phyloP scores from a whole-genome alignment of 2,113 vertebrate genomes.

The Silurus asotus region DNA sequence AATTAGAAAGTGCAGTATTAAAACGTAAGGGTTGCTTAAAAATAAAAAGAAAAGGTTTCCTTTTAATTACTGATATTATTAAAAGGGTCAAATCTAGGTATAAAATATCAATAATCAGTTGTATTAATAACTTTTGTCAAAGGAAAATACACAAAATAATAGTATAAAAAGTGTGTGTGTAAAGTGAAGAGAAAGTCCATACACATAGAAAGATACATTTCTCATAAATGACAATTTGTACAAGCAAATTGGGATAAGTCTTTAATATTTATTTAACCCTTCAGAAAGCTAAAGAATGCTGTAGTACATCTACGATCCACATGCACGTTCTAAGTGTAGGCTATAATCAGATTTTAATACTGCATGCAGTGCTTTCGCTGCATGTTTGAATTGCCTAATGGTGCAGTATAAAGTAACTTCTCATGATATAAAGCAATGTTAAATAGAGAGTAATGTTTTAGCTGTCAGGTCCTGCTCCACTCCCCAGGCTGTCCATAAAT shows the following conservation, averaged over 20 bases:
- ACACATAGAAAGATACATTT: not conserved
- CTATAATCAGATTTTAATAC: not conserved
- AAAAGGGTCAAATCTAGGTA: not conserved
- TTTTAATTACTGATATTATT: not conserved
- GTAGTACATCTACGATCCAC: not conserved
- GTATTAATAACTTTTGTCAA: not conserved
- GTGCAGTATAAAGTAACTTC: not conserved
- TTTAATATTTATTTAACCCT: not conserved
- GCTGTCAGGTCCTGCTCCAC: conserved; percentile 72
- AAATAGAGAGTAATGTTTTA: conserved; percentile 26
- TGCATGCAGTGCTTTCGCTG: not conserved
- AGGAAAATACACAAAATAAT: not conserved
- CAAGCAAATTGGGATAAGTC: too few species aligned
- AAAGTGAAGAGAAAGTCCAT: not conserved
- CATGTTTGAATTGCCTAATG: not conserved
- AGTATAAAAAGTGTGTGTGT: not conserved
- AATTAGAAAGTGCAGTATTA: not conserved
- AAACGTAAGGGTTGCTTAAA: not conserved
- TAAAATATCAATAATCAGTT: not conserved
- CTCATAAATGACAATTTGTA: not conserved
- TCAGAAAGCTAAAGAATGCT: not conserved
- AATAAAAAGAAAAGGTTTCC: not conserved
- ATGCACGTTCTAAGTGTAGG: not conserved
- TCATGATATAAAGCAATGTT: conserved; percentile 4
- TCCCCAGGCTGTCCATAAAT: conserved; percentile 74